Evolutionary conservation across 1,140 invertebrate species (phyloP).

Genomic region (Rhagoletis zephyria): DNA sequence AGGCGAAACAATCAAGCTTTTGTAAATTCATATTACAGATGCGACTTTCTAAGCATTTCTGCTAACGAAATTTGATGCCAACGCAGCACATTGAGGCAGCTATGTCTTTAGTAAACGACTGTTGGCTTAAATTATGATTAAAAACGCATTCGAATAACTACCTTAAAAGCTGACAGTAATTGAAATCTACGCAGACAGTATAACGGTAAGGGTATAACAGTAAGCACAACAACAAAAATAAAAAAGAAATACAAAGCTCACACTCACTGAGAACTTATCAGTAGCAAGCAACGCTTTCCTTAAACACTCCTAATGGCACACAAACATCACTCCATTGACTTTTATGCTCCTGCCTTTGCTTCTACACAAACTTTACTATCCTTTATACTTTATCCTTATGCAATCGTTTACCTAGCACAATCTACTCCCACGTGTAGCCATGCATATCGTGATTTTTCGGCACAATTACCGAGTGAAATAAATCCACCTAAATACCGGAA

Average conservation of each 20-base stretch:
- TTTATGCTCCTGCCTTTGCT: too few relatives aligned
- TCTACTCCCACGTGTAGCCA: neutral
- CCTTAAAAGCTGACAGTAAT: conserved; percentile 22
- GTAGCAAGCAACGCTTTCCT: neutral
- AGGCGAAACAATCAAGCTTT: neutral
- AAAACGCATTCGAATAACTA: conserved; percentile 20
- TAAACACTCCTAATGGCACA: neutral
- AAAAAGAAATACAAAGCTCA: neutral
- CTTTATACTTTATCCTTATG: neutral
- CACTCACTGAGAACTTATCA: neutral
- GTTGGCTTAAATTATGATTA: neutral
- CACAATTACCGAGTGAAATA: conserved; percentile 42
- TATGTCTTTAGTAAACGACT: neutral
- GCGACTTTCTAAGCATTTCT: neutral
- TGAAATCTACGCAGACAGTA: conserved; percentile 6
- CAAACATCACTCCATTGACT: neutral
- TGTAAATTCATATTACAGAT: neutral
- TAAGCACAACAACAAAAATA: neutral
- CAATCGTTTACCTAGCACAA: neutral
- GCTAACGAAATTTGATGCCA: neutral
- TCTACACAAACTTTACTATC: neutral
- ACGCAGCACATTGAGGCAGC: neutral
- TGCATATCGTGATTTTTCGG: conserved; percentile 34
- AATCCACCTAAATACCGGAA: conserved; percentile 42
- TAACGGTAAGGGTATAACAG: neutral